These are phyloP conservation scores for Hylaeus anthracinus DNA, from an alignment of 1,140 invertebrate genomes.

Conservation along the genomic window DNA sequence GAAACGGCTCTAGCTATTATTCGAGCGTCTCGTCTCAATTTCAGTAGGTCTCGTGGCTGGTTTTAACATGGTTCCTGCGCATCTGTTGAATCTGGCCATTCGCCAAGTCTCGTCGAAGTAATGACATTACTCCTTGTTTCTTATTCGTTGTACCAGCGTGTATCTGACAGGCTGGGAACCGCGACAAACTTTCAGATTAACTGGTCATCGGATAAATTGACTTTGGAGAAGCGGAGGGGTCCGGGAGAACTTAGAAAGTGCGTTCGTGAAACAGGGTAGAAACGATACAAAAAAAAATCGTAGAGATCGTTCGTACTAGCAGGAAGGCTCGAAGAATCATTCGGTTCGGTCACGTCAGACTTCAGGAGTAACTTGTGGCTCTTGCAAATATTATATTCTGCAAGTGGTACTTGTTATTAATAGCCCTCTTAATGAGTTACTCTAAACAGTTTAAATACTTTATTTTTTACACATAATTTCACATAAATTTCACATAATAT, in stretches of 20 bases:
- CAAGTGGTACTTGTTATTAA: too few relatives aligned
- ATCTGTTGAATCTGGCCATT: slow-evolving; percentile 70
- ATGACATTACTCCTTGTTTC: slow-evolving; percentile 48
- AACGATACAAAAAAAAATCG: too few relatives aligned
- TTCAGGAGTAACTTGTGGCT: too few relatives aligned
- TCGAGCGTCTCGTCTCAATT: slow-evolving; percentile 8
- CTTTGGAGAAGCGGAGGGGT: not conserved
- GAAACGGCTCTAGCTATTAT: not conserved
- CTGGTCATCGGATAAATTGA: slow-evolving; percentile 2
- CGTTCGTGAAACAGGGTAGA: not conserved
- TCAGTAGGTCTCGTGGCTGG: not conserved
- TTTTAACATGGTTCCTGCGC: slow-evolving; percentile 31
- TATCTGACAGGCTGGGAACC: not conserved
- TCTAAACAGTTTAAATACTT: too few relatives aligned
- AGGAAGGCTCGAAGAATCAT: too few relatives aligned
- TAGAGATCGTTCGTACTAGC: too few relatives aligned
- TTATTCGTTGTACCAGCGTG: slow-evolving; percentile 16
- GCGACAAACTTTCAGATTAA: slow-evolving; percentile 1
- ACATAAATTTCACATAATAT: too few relatives aligned
- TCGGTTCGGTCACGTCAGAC: too few relatives aligned
- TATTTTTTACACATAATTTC: too few relatives aligned
- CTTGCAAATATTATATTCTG: too few relatives aligned
- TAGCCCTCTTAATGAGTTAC: too few relatives aligned
- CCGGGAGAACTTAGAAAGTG: not conserved
- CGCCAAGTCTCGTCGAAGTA: slow-evolving; percentile 57